Conservation (phyloP, 2,113 vertebrate species). For the Paedocypris sp. region DNA sequence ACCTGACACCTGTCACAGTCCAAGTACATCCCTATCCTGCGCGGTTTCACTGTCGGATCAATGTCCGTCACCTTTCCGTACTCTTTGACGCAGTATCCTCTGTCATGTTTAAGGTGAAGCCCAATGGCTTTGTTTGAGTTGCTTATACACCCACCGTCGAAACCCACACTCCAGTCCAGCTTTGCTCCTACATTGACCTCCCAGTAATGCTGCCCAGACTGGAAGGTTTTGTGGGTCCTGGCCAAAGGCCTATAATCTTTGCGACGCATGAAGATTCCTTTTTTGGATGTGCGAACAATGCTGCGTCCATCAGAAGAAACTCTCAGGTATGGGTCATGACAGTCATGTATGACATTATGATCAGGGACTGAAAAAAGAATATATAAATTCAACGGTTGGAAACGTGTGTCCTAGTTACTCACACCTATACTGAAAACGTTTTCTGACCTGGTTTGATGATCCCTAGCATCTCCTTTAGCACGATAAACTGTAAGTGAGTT, state of each 20-base stretch:
- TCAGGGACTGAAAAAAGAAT: constrained; percentile 27
- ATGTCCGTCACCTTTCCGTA: constrained; percentile 18
- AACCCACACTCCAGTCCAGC: constrained; percentile 33
- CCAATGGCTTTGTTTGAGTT: constrained; percentile 24
- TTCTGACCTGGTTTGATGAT: constrained; percentile 36
- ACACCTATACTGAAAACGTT: no score
- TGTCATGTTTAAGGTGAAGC: constrained; percentile 28
- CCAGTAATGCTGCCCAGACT: constrained; percentile 35
- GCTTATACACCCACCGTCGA: constrained; percentile 22
- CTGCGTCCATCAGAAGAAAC: constrained; percentile 27
- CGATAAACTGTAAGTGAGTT: constrained; percentile 36
- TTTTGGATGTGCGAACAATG: constrained; percentile 24
- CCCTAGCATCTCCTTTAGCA: constrained; percentile 38
- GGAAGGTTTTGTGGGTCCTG: constrained; percentile 21
- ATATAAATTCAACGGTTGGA: background rate
- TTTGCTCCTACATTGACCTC: constrained; percentile 34
- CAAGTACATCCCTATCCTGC: constrained; percentile 32
- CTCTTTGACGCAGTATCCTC: constrained; percentile 31
- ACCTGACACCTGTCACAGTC: constrained; percentile 34
- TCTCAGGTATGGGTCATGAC: constrained; percentile 23
- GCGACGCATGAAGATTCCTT: constrained; percentile 21
- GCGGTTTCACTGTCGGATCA: constrained; percentile 14
- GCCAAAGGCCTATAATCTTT: constrained; percentile 31
- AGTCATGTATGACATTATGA: constrained; percentile 25
- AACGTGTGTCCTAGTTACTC: no score